Evolutionary conservation across 2,888 invertebrate species (phyloP).

Genomic region (Drosophila buzzatii): DNA sequence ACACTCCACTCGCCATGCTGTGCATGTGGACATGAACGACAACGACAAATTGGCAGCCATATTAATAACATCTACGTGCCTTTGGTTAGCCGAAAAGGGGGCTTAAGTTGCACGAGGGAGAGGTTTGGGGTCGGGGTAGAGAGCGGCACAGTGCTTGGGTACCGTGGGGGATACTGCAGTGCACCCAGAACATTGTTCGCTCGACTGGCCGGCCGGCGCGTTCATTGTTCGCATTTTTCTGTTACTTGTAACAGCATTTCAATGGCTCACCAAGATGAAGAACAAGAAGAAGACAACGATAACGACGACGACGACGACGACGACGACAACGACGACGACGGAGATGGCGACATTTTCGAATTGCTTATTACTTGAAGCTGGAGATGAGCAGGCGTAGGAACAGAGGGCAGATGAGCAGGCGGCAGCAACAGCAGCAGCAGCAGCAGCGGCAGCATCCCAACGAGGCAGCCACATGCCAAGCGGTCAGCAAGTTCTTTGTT

Average conservation of each 20-base stretch:
- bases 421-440: neutral
- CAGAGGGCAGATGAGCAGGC: neutral
- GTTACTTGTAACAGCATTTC: conserved; percentile 78
- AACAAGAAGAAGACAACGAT: conserved; percentile 22
- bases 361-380: conserved; percentile 60
- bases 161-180: conserved; percentile 30
- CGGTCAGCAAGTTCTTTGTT: conserved; percentile 82
- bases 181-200: conserved; percentile 60
- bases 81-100: conserved; percentile 26
- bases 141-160: neutral
- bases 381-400: neutral
- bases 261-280: conserved; percentile 51
- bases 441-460: conserved; percentile 17
- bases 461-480: conserved; percentile 61
- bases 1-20: neutral
- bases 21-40: conserved; percentile 47
- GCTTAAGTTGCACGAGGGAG: neutral
- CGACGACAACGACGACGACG: neutral
- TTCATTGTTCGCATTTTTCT: conserved; percentile 72
- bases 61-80: conserved; percentile 75
- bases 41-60: conserved; percentile 80
- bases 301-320: too few species aligned
- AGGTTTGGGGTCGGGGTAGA: neutral
- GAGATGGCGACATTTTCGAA: conserved; percentile 51
- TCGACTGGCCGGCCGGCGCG: conserved; percentile 44